A percentile compares a stretch with the other conserved stretches of the same genome.
Conservation (phyloP, 2,888 invertebrate genomes). For the Elmis aenea region DNA sequence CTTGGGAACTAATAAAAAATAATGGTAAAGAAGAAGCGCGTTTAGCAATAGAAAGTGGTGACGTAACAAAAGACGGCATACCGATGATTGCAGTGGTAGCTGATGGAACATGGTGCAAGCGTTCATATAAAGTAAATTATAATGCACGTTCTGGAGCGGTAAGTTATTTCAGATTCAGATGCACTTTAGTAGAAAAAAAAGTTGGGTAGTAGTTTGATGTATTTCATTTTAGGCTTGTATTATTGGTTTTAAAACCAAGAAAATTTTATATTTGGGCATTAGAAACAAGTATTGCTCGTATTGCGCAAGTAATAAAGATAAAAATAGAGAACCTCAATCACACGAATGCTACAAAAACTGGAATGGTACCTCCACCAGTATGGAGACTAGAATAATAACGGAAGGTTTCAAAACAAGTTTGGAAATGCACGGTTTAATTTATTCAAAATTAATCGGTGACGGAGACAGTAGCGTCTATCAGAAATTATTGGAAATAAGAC, state of each 20-base stretch:
- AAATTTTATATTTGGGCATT: constrained; percentile 27
- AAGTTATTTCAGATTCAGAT: no score
- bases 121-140: constrained; percentile 7
- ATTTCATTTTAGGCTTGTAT: constrained; percentile 2
- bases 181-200: no score
- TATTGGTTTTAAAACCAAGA: constrained; percentile 15
- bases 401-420: constrained; percentile 13
- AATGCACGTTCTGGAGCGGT: constrained; percentile 11
- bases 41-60: constrained; percentile 3
- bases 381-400: constrained; percentile 16
- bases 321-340: constrained; percentile 6
- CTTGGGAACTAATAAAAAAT: no score
- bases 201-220: no score
- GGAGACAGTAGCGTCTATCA: constrained; percentile 16
- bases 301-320: constrained; percentile 21
- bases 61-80: constrained; percentile 3
- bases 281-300: constrained; percentile 30
- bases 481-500: constrained; percentile 10
- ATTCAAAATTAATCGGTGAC: constrained; percentile 18
- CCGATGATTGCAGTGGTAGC: constrained; percentile 2
- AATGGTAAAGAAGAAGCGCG: constrained; percentile 7
- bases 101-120: constrained; percentile 8
- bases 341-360: constrained; percentile 32
- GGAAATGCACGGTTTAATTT: constrained; percentile 16
- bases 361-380: constrained; percentile 23